A percentile compares a stretch with the other conserved stretches of the same genome.
Conservation (phyloP, 1,140 invertebrate species). For the Magallana angulata region DNA sequence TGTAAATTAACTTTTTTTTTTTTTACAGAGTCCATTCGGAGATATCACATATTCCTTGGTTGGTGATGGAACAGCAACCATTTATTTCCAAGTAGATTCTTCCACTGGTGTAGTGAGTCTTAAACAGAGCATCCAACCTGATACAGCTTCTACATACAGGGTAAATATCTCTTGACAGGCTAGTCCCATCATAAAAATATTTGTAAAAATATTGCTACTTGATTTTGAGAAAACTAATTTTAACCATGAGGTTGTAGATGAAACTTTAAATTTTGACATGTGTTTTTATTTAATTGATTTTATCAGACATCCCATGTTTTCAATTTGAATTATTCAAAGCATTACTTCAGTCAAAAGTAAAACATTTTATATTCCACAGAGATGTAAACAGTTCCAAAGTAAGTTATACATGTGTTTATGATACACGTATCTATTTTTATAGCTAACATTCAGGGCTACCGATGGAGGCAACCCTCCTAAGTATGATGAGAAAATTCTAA, state of each 20-base stretch:
- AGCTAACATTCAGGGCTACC: conserved; percentile 79
- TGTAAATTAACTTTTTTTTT: too few relatives aligned
- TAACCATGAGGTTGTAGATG: too few relatives aligned
- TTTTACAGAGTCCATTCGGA: conserved; percentile 68
- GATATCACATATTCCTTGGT: conserved; percentile 62
- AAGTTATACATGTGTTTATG: too few relatives aligned
- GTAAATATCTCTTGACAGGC: conserved; percentile 41
- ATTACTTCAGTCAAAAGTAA: too few relatives aligned
- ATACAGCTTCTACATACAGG: conserved; percentile 51
- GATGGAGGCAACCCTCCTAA: conserved; percentile 69
- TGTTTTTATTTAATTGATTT: too few relatives aligned
- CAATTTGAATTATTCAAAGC: too few relatives aligned
- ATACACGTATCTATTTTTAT: conserved; percentile 16
- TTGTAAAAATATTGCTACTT: too few relatives aligned
- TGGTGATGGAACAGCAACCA: conserved; percentile 70
- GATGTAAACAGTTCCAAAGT: too few relatives aligned
- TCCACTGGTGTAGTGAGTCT: conserved; percentile 62
- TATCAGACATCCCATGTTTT: too few relatives aligned
- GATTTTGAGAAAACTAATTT: not conserved
- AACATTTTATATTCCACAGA: too few relatives aligned
- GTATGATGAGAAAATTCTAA: conserved; percentile 55
- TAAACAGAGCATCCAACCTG: conserved; percentile 50
- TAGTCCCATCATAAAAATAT: too few relatives aligned
- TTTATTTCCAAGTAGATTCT: conserved; percentile 66
- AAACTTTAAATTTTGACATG: not conserved